A percentile compares a stretch with the other conserved stretches of the same genome.
Evolutionary conservation across 2,888 invertebrate genomes (phyloP).

Genomic region (Blera fallax): DNA sequence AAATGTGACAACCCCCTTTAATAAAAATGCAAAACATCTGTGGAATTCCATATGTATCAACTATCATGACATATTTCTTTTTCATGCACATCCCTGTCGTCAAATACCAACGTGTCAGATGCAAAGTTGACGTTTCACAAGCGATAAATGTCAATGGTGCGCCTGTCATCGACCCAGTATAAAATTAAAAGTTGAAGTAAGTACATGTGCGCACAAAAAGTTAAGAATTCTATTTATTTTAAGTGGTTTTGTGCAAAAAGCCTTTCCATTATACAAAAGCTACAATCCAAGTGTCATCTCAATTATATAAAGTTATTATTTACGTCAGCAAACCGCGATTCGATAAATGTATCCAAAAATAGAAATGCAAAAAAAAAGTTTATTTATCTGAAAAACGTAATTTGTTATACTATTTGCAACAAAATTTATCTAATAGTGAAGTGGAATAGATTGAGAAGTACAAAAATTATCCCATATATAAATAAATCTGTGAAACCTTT

Average conservation of each 20-base stretch:
- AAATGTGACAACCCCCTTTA: too few relatives aligned
- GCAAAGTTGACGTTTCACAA: background rate
- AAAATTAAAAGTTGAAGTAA: constrained; percentile 44
- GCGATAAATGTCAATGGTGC: constrained; percentile 4
- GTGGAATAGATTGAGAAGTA: background rate
- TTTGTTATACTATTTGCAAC: background rate
- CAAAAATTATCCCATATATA: background rate
- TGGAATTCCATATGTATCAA: background rate
- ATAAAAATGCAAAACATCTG: too few relatives aligned
- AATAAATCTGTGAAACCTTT: background rate
- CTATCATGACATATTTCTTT: background rate
- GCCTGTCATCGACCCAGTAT: constrained; percentile 40
- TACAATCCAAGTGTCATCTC: background rate
- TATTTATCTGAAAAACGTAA: background rate
- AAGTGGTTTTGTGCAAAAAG: constrained; percentile 29
- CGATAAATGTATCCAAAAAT: background rate
- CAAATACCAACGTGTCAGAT: background rate
- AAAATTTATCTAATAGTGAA: background rate
- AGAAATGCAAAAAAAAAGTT: background rate
- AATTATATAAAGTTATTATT: constrained; percentile 18
- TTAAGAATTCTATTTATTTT: background rate
- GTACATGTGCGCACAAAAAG: background rate
- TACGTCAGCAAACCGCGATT: constrained; percentile 13
- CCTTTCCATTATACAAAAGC: background rate
- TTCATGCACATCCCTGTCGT: background rate